These are phyloP conservation scores for Stenopsyche tienmushanensis DNA, from an alignment of 1,140 invertebrate species.

Conservation along the genomic window DNA sequence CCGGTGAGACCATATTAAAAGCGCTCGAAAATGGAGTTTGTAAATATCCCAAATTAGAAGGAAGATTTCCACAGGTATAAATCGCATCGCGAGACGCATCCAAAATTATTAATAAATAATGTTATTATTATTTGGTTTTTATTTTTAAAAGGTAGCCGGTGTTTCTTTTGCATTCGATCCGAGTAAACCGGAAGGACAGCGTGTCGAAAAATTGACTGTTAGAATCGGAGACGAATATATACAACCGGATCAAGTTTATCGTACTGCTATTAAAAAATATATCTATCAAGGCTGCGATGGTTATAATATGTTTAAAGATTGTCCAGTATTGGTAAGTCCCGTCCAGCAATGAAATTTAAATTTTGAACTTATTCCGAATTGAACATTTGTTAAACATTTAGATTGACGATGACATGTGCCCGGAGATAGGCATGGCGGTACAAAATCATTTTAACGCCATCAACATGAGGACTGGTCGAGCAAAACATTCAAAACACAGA, in stretches of 20 bases:
- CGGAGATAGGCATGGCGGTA: conserved; percentile 75
- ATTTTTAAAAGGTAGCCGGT: conserved; percentile 67
- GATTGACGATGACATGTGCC: conserved; percentile 80
- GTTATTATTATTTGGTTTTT: background rate
- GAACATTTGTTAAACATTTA: conserved; percentile 44
- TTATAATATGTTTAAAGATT: conserved; percentile 75
- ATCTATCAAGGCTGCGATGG: conserved; percentile 80
- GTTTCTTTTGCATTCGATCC: conserved; percentile 85
- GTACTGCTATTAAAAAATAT: conserved; percentile 81
- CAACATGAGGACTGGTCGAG: conserved; percentile 70
- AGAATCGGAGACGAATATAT: conserved; percentile 84
- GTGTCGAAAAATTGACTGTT: conserved; percentile 72
- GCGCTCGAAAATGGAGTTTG: conserved; percentile 77
- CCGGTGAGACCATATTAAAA: conserved; percentile 66
- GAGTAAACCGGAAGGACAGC: conserved; percentile 63
- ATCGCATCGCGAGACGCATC: no score
- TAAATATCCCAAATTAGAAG: conserved; percentile 78
- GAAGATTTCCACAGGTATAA: conserved; percentile 81
- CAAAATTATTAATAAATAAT: no score
- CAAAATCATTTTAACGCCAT: conserved; percentile 89
- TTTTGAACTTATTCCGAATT: conserved; percentile 1
- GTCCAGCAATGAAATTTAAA: background rate
- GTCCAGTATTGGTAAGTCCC: conserved; percentile 66
- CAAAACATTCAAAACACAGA: conserved; percentile 75
- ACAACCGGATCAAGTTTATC: conserved; percentile 69